Conservation (phyloP, 2,888 invertebrate species). For the Coremacera marginata region DNA sequence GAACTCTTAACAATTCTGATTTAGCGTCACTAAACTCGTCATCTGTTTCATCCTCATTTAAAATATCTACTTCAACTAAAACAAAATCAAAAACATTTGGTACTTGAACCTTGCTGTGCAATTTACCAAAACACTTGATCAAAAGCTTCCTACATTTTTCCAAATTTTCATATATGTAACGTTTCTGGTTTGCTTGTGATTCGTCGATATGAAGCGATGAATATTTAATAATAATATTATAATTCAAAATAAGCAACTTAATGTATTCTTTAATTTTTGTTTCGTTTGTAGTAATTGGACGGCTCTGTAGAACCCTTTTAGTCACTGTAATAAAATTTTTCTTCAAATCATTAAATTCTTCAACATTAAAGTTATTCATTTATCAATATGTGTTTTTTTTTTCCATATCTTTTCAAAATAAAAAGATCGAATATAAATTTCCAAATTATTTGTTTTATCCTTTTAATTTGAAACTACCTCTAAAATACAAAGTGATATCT, state of each 20-base stretch:
- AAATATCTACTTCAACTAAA: not conserved
- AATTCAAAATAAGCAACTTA: not conserved
- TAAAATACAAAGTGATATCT: no score
- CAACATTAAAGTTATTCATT: no score
- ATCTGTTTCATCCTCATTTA: no score
- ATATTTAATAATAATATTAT: not conserved
- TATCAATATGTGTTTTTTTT: no score
- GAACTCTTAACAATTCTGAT: not conserved
- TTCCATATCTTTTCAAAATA: no score
- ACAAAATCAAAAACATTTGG: slow-evolving; percentile 19
- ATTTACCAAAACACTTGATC: slow-evolving; percentile 18
- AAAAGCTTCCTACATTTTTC: slow-evolving; percentile 19
- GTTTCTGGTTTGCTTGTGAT: not conserved
- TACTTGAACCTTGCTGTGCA: slow-evolving; percentile 10
- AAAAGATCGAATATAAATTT: no score
- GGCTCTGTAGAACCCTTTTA: no score
- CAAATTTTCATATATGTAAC: not conserved
- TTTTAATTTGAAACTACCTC: no score
- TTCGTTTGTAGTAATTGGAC: no score
- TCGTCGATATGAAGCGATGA: not conserved
- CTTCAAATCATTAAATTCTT: not conserved
- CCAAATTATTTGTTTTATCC: no score
- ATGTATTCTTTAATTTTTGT: not conserved
- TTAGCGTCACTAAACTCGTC: no score
- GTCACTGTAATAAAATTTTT: not conserved